phyloP scores from a whole-genome alignment of 1,140 invertebrate species.

The Zaprionus tsacasi region DNA sequence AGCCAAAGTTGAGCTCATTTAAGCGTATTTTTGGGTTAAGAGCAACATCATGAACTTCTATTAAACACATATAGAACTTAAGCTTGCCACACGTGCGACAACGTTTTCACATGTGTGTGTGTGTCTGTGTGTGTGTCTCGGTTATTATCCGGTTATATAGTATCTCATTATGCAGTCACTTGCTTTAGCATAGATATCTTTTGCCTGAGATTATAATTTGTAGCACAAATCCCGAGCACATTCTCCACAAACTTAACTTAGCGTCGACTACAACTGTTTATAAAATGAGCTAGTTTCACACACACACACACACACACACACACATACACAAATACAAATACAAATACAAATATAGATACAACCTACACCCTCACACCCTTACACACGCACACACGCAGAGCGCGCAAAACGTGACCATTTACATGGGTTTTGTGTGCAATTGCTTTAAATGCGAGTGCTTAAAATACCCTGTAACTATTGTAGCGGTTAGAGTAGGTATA shows the following conservation, averaged over 20 bases:
- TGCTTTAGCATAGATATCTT: background rate
- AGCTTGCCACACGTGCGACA: background rate
- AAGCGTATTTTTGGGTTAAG: background rate
- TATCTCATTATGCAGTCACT: constrained; percentile 8
- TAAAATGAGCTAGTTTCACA: constrained; percentile 40
- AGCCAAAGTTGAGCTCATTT: constrained; percentile 1
- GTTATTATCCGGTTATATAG: background rate
- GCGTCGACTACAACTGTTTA: constrained; percentile 15
- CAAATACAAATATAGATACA: constrained; percentile 4
- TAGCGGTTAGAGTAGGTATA: background rate
- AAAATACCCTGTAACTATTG: constrained; percentile 8
- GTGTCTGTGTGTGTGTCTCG: background rate
- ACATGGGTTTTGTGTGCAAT: constrained; percentile 28
- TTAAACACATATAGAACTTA: background rate
- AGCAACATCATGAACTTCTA: background rate
- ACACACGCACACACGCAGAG: constrained; percentile 19
- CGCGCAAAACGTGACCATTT: constrained; percentile 69
- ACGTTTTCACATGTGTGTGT: background rate
- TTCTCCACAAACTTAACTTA: constrained; percentile 19
- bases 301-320: constrained; percentile 6
- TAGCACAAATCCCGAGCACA: constrained; percentile 7
- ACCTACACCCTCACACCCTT: background rate
- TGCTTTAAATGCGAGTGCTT: constrained; percentile 19
- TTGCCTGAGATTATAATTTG: constrained; percentile 7
- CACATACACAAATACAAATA: constrained; percentile 16